phyloP scores from a whole-genome alignment of 2,113 vertebrate genomes.

The Odocoileus virginianus region DNA sequence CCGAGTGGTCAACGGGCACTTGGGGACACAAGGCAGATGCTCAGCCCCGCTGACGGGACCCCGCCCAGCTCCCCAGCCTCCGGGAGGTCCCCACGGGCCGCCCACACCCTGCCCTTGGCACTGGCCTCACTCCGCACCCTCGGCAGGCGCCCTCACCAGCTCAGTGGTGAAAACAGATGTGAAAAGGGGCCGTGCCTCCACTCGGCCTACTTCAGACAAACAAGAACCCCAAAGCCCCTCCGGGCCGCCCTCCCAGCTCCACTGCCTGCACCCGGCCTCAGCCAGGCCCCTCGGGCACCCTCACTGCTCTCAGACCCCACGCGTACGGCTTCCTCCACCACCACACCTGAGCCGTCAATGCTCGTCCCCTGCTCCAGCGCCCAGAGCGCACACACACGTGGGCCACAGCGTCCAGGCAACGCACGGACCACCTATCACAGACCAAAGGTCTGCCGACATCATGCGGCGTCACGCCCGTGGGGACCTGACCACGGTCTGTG shows the following conservation, averaged over 20 bases:
- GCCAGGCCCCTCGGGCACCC: not conserved
- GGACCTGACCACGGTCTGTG: not conserved
- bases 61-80: not conserved
- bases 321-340: rapidly evolving
- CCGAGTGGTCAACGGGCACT: slow-evolving; percentile 91
- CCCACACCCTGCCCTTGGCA: not conserved
- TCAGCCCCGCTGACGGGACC: not conserved
- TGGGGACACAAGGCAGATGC: slow-evolving; percentile 38
- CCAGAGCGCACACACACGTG: no score
- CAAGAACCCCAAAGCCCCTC: not conserved
- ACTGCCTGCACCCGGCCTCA: no score
- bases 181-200: no score
- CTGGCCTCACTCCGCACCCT: not conserved
- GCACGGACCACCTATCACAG: not conserved
- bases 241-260: not conserved
- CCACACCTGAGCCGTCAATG: not conserved
- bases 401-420: not conserved
- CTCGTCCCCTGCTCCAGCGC: not conserved
- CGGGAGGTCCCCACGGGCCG: not conserved
- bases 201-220: not conserved
- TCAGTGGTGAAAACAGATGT: not conserved
- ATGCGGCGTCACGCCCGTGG: not conserved
- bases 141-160: no score
- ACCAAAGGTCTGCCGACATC: not conserved
- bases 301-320: no score